These are phyloP conservation scores for Trematomus loennbergii DNA, from an alignment of 2,113 vertebrate species.

Conservation along the genomic window DNA sequence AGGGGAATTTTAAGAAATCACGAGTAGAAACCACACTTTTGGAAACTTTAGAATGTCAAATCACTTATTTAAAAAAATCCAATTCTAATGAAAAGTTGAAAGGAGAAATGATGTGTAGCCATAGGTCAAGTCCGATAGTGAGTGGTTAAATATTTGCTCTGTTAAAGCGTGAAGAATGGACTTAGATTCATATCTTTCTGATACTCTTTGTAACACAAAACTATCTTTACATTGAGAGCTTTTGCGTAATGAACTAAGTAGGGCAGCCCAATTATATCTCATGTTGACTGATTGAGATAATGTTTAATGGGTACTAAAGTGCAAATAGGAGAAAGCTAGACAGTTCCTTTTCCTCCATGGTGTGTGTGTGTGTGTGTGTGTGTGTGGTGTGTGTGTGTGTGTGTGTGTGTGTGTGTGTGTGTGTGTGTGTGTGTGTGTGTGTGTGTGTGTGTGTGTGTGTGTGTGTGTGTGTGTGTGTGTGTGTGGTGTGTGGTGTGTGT, in stretches of 20 bases:
- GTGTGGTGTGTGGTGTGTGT: no score
- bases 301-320: conserved; percentile 8
- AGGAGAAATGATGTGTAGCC: background rate
- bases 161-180: background rate
- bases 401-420: no score
- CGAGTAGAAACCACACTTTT: no score
- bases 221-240: background rate
- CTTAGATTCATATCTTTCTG: conserved; percentile 2
- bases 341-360: conserved; percentile 6
- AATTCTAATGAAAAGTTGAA: background rate
- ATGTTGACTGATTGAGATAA: background rate
- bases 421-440: no score
- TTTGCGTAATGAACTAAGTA: background rate
- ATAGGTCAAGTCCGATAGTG: background rate
- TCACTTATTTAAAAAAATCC: background rate
- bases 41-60: background rate
- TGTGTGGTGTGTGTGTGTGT: background rate
- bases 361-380: background rate
- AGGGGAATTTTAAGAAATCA: no score
- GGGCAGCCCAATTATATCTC: background rate
- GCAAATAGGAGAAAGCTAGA: conserved; percentile 3
- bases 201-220: background rate
- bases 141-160: background rate
- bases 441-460: no score
- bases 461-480: no score